Evolutionary conservation across 2,113 vertebrate species (phyloP), one percentile per base, ranked within the genome.

Genomic region (Xyrauchen texanus): DNA sequence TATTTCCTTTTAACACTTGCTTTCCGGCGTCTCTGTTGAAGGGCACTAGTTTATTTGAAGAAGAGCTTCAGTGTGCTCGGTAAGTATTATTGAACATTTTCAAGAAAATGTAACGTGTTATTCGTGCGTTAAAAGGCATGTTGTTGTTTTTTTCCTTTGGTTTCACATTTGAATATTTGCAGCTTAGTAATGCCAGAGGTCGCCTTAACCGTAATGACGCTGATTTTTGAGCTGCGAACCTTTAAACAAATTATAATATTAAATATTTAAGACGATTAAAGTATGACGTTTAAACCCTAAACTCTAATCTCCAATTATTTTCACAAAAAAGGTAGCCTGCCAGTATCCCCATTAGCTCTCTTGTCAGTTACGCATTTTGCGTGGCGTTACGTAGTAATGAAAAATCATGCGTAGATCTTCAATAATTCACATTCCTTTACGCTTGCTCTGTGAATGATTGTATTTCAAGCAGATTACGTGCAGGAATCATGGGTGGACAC

Each of bases 401-500:
- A 34, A 34, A 34, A 34, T 34, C 21, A 34, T 34, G 21, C 21
- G 21, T 34, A 34, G 3, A 34, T 34, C 21, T 34, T 34, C 21
- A 34, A 34, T 34, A 34, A 34, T 34, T 34, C 21, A 34, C 21
- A 34, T 34, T n/a, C n/a, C n/a, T n/a, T n/a, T n/a, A 34, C 21
- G 21, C 21, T 1, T 34, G 21, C 21, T 34, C 1, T 3, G 21
- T 34, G 21, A 34, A 34, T 58, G 12, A 2, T n/a, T 58, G 12
- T 58, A n/a, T 63, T 34, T 63, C 8, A 11, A 5, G 7, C 47
- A 44, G 62, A 16, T 66, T 11, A 12, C 13, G 4, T 34, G 53
- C 12, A 64, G 47, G 15, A 76, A 76, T 45, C 83, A 99, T 99
- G 97, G 96, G 93, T 84, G 96, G 95, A 84, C 94, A 96, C 77